Conservation (phyloP, 2,113 vertebrate genomes). For the Leptodactylus fuscus region DNA sequence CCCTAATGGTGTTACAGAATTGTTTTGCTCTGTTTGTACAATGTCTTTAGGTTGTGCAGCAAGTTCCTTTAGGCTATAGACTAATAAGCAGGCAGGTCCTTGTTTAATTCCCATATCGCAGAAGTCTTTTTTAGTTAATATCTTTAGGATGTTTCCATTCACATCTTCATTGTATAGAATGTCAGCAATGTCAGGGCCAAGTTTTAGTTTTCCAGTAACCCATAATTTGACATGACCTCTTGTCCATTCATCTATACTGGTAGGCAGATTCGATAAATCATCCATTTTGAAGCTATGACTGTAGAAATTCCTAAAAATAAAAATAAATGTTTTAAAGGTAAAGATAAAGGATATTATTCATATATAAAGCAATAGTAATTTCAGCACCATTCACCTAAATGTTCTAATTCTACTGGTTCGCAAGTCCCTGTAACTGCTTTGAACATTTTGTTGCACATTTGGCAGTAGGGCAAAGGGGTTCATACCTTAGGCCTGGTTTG, state of each 20-base stretch:
- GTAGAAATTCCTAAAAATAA: slow-evolving; percentile 21
- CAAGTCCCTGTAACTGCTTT: too few relatives aligned
- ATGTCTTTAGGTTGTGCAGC: slow-evolving; percentile 25
- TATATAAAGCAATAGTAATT: too few relatives aligned
- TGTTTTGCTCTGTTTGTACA: slow-evolving; percentile 46
- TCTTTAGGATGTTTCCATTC: slow-evolving; percentile 69
- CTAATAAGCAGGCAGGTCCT: slow-evolving; percentile 73
- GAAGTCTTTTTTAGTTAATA: slow-evolving; percentile 69
- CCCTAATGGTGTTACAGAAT: not conserved
- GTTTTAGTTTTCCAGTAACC: slow-evolving; percentile 68
- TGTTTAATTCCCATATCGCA: slow-evolving; percentile 70
- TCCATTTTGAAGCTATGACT: not conserved
- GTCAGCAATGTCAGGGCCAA: slow-evolving; percentile 68
- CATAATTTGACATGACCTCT: slow-evolving; percentile 76
- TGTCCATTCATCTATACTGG: slow-evolving; percentile 71
- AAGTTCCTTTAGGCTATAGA: slow-evolving; percentile 60
- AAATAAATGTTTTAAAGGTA: not conserved
- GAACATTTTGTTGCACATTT: too few relatives aligned
- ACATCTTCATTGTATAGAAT: slow-evolving; percentile 70
- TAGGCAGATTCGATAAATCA: slow-evolving; percentile 59
- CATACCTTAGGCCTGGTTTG: too few relatives aligned
- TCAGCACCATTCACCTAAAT: too few relatives aligned
- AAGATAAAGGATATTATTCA: not conserved
- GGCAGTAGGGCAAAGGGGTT: too few relatives aligned
- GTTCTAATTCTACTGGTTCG: too few relatives aligned